Conservation (phyloP, 2,888 invertebrate genomes). For the Lochmaea crataegi region DNA sequence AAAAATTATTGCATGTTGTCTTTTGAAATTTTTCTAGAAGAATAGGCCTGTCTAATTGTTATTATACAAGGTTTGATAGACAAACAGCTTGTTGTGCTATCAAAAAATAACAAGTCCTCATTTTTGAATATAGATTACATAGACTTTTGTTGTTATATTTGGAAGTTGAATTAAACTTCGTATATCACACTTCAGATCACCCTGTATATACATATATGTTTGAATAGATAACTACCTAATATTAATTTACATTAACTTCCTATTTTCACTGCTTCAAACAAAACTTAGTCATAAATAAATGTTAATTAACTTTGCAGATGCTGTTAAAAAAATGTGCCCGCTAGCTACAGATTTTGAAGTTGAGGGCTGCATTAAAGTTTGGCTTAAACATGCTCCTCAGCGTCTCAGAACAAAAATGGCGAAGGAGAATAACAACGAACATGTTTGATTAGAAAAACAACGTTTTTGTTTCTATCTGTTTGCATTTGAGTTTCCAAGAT, state of each 20-base stretch:
- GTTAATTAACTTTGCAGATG: constrained; percentile 25
- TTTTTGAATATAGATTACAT: constrained; percentile 1
- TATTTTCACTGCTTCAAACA: constrained; percentile 21
- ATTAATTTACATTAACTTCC: constrained; percentile 6
- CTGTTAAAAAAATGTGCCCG: constrained; percentile 23
- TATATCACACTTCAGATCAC: background rate
- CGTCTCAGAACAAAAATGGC: constrained; percentile 23
- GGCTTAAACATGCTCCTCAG: constrained; percentile 31
- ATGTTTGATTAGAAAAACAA: constrained; percentile 14
- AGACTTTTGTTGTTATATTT: background rate
- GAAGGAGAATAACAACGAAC: constrained; percentile 20
- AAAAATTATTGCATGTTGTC: constrained; percentile 12
- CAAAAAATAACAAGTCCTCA: constrained; percentile 16
- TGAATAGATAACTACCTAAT: no score
- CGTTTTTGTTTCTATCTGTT: constrained; percentile 12
- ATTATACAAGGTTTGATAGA: constrained; percentile 16
- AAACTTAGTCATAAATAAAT: constrained; percentile 15
- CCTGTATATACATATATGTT: no score
- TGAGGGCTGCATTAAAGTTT: constrained; percentile 22
- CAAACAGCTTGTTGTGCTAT: constrained; percentile 4
- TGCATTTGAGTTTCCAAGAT: constrained; percentile 16
- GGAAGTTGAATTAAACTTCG: background rate
- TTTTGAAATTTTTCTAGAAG: no score
- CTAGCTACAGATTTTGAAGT: constrained; percentile 26
- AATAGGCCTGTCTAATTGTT: background rate